These are phyloP conservation scores for Chionoecetes opilio DNA, from an alignment of 1,140 invertebrate genomes.

Conservation along the genomic window DNA sequence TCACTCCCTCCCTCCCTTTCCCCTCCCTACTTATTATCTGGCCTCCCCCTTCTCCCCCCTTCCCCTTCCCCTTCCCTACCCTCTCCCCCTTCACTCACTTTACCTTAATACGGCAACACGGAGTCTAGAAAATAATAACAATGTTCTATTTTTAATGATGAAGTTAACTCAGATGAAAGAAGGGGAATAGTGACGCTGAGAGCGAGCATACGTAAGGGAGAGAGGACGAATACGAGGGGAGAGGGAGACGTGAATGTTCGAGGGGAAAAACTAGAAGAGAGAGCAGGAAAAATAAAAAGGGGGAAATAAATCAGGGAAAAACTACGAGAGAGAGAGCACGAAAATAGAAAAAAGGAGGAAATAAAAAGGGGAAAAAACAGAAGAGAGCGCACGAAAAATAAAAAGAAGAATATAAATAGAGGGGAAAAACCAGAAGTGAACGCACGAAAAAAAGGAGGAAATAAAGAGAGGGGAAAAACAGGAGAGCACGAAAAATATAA, in stretches of 20 bases:
- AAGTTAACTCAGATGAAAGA: conserved; percentile 10
- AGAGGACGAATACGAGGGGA: not conserved
- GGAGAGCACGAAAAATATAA: too few relatives aligned
- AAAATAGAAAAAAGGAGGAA: too few relatives aligned
- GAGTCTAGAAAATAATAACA: conserved; percentile 22
- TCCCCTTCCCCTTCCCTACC: not conserved
- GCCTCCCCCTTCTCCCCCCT: not conserved
- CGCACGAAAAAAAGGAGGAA: too few relatives aligned
- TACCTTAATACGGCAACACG: not conserved
- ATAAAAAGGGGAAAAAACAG: too few relatives aligned
- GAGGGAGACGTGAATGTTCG: not conserved
- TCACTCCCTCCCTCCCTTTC: conserved; percentile 35
- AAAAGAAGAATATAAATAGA: too few relatives aligned
- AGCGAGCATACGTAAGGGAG: conserved; percentile 11
- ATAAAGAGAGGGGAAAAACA: too few relatives aligned
- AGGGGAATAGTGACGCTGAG: not conserved
- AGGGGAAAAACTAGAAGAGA: not conserved
- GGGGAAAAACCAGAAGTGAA: too few relatives aligned
- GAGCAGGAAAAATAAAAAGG: too few relatives aligned
- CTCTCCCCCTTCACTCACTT: not conserved
- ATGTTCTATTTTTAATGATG: conserved; percentile 21
- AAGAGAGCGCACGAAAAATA: too few relatives aligned
- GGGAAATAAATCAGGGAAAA: too few relatives aligned
- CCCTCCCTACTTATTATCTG: too few relatives aligned
- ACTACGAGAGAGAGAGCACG: too few relatives aligned